phyloP scores from a whole-genome alignment of 1,140 invertebrate genomes.

The Hyposmocoma kahamanoa region DNA sequence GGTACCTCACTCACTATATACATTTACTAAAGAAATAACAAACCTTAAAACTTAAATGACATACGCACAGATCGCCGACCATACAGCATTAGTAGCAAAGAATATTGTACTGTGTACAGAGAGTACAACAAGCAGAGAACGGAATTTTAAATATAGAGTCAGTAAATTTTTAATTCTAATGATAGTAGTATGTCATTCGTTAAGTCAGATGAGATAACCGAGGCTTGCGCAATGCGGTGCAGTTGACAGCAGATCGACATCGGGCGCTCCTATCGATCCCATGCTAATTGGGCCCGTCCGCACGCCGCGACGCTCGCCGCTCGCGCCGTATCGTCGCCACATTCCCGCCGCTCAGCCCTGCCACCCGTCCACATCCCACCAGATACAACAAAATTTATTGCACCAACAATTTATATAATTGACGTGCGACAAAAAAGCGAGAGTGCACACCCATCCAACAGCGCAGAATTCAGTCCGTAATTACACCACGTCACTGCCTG shows the following conservation, averaged over 20 bases:
- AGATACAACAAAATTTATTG: conserved; percentile 70
- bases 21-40: too few relatives aligned
- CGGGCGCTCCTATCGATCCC: conserved; percentile 61
- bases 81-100: too few relatives aligned
- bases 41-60: too few relatives aligned
- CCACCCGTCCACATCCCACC: conserved; percentile 46
- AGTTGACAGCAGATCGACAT: conserved; percentile 60
- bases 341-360: conserved; percentile 33
- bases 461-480: conserved; percentile 56
- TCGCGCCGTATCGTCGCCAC: conserved; percentile 52
- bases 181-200: conserved; percentile 56
- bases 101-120: too few relatives aligned
- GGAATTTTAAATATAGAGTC: too few relatives aligned
- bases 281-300: conserved; percentile 62
- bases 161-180: too few relatives aligned
- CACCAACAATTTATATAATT: conserved; percentile 73
- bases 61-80: too few relatives aligned
- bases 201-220: conserved; percentile 67
- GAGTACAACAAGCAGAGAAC: too few relatives aligned
- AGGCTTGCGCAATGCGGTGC: conserved; percentile 49
- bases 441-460: conserved; percentile 56
- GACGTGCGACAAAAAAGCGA: conserved; percentile 68
- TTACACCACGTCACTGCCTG: conserved; percentile 46
- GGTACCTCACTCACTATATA: too few relatives aligned
- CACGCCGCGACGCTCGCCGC: conserved; percentile 14